A percentile compares a stretch with the other conserved stretches of the same genome.
phyloP scores from a whole-genome alignment of 2,797 vertebrate species.

The Sebastes itinus region DNA sequence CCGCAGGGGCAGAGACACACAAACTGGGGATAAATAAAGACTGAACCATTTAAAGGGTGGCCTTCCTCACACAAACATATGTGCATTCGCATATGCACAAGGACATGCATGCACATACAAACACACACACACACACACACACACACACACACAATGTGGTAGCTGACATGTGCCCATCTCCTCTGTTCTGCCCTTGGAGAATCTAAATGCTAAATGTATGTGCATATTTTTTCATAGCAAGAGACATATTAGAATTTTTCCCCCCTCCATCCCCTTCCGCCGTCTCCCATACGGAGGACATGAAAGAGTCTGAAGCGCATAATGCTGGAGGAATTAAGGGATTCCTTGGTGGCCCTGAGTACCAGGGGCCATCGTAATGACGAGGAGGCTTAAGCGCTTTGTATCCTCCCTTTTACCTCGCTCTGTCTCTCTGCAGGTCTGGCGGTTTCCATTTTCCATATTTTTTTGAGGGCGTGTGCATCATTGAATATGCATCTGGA shows the following conservation, averaged over 20 bases:
- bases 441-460: conserved; percentile 57
- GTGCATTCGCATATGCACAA: conserved; percentile 47
- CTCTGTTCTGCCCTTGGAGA: conserved; percentile 94
- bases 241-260: conserved; percentile 95
- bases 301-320: conserved; percentile 98
- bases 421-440: conserved; percentile 51
- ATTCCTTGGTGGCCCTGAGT: conserved; percentile 91
- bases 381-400: conserved; percentile 90
- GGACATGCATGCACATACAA: conserved; percentile 27
- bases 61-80: conserved; percentile 62
- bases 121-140: conserved; percentile 40
- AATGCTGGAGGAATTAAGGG: conserved; percentile 96
- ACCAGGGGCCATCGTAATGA: conserved; percentile 94
- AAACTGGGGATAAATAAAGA: conserved; percentile 90
- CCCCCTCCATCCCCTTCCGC: conserved; percentile 67
- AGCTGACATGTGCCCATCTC: conserved; percentile 91
- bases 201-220: conserved; percentile 97
- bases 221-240: conserved; percentile 99
- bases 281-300: conserved; percentile 83
- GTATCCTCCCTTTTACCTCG: conserved; percentile 78
- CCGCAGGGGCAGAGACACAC: conserved; percentile 83
- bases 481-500: conserved; percentile 78
- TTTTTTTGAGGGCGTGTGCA: conserved; percentile 56
- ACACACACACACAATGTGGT: conserved; percentile 72
- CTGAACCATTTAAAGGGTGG: conserved; percentile 90